These are phyloP conservation scores for Psammodynastes pulverulentus DNA, from an alignment of 2,113 vertebrate genomes.

Conservation along the genomic window DNA sequence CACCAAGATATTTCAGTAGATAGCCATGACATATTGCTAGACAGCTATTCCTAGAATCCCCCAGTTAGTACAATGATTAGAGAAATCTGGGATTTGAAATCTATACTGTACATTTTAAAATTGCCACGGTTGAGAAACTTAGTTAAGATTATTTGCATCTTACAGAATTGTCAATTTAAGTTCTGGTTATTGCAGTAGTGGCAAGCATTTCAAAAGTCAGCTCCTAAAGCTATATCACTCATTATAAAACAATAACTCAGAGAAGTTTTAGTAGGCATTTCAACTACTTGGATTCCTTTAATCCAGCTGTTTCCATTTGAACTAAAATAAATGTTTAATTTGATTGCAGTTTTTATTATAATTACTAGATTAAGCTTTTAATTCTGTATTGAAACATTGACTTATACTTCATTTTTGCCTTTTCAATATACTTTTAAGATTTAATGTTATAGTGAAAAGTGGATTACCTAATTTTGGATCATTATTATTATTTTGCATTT, in stretches of 20 bases:
- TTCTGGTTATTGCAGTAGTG: neutral
- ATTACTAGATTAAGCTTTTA: neutral
- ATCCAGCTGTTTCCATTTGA: neutral
- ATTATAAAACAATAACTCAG: neutral
- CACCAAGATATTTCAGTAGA: neutral
- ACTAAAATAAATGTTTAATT: neutral
- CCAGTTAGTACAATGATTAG: neutral
- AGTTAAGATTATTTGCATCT: neutral
- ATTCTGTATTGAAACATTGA: neutral
- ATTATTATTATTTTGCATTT: neutral
- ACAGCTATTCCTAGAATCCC: neutral
- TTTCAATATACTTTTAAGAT: neutral
- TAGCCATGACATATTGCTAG: neutral
- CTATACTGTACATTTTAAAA: neutral
- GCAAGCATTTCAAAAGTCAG: neutral
- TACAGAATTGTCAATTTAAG: neutral
- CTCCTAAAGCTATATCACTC: neutral
- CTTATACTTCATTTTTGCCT: neutral
- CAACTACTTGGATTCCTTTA: neutral
- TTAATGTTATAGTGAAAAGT: neutral
- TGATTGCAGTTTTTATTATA: neutral
- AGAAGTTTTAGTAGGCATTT: neutral
- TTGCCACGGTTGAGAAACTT: neutral
- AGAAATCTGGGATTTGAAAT: neutral
- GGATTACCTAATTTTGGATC: neutral